Evolutionary conservation across 2,888 invertebrate species (phyloP).

Genomic region (Andrena bucephala): DNA sequence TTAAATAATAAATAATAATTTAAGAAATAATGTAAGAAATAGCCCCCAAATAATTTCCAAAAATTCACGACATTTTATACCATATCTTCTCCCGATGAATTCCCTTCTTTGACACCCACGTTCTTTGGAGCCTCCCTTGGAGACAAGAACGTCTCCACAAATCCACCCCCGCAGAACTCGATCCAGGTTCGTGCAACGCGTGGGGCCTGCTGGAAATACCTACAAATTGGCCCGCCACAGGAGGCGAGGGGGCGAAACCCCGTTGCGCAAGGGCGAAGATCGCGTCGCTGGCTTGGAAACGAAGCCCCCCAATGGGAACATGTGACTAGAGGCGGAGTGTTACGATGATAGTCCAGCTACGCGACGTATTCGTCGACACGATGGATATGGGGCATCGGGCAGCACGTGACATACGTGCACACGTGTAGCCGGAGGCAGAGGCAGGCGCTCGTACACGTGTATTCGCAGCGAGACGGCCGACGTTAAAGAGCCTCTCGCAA

Average conservation of each 20-base stretch:
- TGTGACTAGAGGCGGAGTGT: neutral
- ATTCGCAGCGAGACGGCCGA: constrained; percentile 54
- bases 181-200: too few species aligned
- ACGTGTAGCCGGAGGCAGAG: constrained; percentile 27
- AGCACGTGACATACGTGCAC: constrained; percentile 41
- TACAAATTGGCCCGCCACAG: constrained; percentile 8
- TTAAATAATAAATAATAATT: too few species aligned
- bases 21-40: too few species aligned
- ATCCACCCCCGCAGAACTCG: too few species aligned
- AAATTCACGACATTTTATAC: too few species aligned
- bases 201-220: neutral
- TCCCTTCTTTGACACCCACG: too few species aligned
- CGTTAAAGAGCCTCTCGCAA: constrained; percentile 77
- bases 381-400: neutral
- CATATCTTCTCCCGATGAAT: too few species aligned
- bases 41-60: too few species aligned
- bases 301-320: neutral
- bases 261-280: neutral
- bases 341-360: neutral
- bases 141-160: too few species aligned
- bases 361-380: neutral
- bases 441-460: constrained; percentile 49
- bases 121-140: too few species aligned
- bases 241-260: neutral
- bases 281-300: neutral